Base-by-base conservation (phyloP, 2,113 vertebrate species). In the Oxyura jamaicensis region DNA sequence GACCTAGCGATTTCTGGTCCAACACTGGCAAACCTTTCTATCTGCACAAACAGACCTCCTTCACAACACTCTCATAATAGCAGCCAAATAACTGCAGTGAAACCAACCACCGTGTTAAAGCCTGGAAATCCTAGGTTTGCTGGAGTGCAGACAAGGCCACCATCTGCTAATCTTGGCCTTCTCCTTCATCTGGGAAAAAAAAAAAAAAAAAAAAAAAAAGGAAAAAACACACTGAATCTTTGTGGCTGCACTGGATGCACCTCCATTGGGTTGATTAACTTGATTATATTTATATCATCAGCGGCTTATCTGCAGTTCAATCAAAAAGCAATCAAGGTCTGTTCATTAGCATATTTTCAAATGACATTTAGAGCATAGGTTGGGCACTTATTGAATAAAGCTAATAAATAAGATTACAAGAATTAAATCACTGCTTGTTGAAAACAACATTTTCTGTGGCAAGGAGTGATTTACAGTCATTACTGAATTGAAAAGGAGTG, bases 361-460 rank as follows among this genome's bases (percentile, higher is more conserved):
- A 93, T 94, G 77, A 44, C 66, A 81, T 90, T 93, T 86, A 88
- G 48, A 78, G 73, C 52, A 82, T 36, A 81, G 69, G 35, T 44
- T 84, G 92, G 69, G 58, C 52, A 91, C 41, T 83, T 94, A 96
- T 35, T 95, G 88, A 94, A 84, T 95, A 87, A 84, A 89, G 75
- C 66, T 86, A 95, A 95, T 90, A 95, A 87, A 91, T 81, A 93
- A 86, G 58, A 93, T 86, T 93, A 88, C 50, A 89, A 84, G 80
- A 94, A 79, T 62, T 71, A 86, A 94, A 92, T 88, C 58, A 67
- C 44, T 72, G 69, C 90, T 81, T 80, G 63, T 69, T 16, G 6
- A 75, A 79, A 96, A 26, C 48, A 81, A 72, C 72, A 65, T 31
- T 75, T 84, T 90, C 76, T 68, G 44, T 60, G 89, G 88, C 23